Evolutionary conservation across 2,888 invertebrate genomes (phyloP), one percentile per base, ranked within the genome.

Genomic region (Campoplex nolae): DNA sequence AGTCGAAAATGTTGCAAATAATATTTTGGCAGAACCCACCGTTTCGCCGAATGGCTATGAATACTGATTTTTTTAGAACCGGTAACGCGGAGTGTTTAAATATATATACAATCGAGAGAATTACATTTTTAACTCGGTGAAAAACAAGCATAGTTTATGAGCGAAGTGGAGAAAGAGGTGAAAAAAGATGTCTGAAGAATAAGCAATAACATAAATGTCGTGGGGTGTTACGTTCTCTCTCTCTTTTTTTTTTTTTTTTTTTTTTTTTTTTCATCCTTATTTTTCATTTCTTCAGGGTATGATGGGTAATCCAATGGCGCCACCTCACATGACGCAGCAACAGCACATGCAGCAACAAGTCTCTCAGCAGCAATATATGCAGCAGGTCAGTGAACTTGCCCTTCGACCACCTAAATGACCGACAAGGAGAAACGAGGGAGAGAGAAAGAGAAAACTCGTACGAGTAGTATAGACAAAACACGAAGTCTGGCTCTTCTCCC

Each of bases 301-400:
- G 90, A 94, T 94, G 92, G 90, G 92, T 65, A 93, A 90, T 87
- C 92, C 93, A 76, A 94, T 94, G 94, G 92, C 92, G 86, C 92
- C 91, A 89, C 88, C 93, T 70, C 94, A 94, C 87, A 93, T 94
- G 91, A 90, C 93, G 89, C 94, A 93, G 89, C 93, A 91, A 81
- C 92, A 92, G 84, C 94, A 94, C 80, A 92, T 93, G 89, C 93
- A 93, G 88, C 94, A 93, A 89, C 94, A 94, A 90, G 94, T 94
- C 82, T 91, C 93, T 67, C 94, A 94, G 90, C 93, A 93, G 89
- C 93, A 94, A 87, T 94, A 94, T 88, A 94, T 95, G 94, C 95
- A 93, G 91, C 94, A 95, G 94, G 94, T 94, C 88, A 91, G 92
- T 92, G 85, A 89, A 89, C 84, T 88, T 85, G 83, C 81, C 88